Evolutionary conservation across 1,140 invertebrate genomes (phyloP), one percentile per base, ranked within the genome.

Genomic region (Apocrypta bakeri): DNA sequence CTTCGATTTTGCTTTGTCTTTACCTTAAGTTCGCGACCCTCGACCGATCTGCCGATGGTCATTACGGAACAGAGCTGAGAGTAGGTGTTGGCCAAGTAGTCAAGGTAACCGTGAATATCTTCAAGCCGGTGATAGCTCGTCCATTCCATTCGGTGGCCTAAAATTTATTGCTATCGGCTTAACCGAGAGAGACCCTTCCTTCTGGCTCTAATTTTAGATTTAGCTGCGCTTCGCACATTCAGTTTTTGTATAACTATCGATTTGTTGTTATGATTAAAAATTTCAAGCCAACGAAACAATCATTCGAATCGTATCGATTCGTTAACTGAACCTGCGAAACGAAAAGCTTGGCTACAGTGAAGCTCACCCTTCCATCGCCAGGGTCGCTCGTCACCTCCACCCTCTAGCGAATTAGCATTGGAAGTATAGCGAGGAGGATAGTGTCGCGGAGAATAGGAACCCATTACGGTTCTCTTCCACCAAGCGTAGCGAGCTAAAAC

Each of bases 81-180:
- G 90, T 96, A 97, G 0, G 96, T 96, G 85, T 94, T 93, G 2
- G 95, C 94, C 84, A 97, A 90, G 88, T 96, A 97, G 88, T 96
- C 94, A 79, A 97, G 90, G 86, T 95, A 97, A 7, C 93, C 94
- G 80, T 95, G 90, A 63, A 96, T 96, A 85, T 96, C 96, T 31
- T 93, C 91, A 6, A 96, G 84, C 37, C 94, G 93, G 89, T 97
- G 96, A 87, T 97, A 97, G 69, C 95, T 94, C 84, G 94, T 93
- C 95, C 96, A 97, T 73, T 96, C 96, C 93, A 97, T 94, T 29
- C 95, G 93, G 88, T 97, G 96, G 82, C 96, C 96, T 92, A n/a
- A 40, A 86, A 84, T 80, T 81, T 24, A 81, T 12, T 77, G 66
- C 68, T 69, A 48, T 69, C 64, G 68, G 42, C 73, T 84, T 76